A percentile compares a stretch with the other conserved stretches of the same genome.
These are phyloP conservation scores for Monopis laevigella DNA, from an alignment of 2,888 invertebrate genomes.

Conservation along the genomic window DNA sequence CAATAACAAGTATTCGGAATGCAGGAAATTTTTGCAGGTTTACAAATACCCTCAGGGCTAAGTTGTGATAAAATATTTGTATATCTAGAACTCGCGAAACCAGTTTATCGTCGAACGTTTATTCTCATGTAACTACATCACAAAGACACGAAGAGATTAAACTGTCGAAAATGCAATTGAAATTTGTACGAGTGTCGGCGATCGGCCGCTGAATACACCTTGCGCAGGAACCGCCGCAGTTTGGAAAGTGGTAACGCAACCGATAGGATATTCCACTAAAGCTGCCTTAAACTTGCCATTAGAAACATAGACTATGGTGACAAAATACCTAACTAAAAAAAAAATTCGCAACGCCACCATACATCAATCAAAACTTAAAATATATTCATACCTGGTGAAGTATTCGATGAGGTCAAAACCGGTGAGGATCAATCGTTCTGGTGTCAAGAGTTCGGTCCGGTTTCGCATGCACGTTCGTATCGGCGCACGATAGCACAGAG, in stretches of 20 bases:
- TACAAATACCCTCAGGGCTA: too few species aligned
- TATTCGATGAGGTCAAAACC: conserved; percentile 35
- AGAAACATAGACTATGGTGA: too few species aligned
- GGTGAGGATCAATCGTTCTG: conserved; percentile 38
- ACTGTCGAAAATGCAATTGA: background rate
- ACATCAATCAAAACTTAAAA: conserved; percentile 21
- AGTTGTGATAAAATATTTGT: too few species aligned
- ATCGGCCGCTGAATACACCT: too few species aligned
- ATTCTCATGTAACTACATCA: too few species aligned
- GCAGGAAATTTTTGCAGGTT: too few species aligned
- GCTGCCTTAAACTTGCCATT: conserved; percentile 6
- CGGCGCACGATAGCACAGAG: conserved; percentile 60
- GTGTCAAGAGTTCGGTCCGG: conserved; percentile 57
- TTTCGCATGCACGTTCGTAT: conserved; percentile 58
- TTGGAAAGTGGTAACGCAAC: conserved; percentile 11
- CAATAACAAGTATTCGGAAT: too few species aligned
- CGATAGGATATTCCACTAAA: conserved; percentile 9
- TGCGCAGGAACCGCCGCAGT: conserved; percentile 6
- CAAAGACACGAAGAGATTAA: too few species aligned
- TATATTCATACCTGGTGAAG: conserved; percentile 42
- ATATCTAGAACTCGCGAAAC: too few species aligned
- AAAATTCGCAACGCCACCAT: conserved; percentile 37
- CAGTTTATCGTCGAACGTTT: too few species aligned
- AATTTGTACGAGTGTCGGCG: background rate
- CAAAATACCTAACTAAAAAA: too few species aligned